Percentiles rank a stretch among this genome's conserved stretches.
Evolutionary conservation across 2,888 invertebrate species (phyloP).

Genomic region (Apeira syringaria): DNA sequence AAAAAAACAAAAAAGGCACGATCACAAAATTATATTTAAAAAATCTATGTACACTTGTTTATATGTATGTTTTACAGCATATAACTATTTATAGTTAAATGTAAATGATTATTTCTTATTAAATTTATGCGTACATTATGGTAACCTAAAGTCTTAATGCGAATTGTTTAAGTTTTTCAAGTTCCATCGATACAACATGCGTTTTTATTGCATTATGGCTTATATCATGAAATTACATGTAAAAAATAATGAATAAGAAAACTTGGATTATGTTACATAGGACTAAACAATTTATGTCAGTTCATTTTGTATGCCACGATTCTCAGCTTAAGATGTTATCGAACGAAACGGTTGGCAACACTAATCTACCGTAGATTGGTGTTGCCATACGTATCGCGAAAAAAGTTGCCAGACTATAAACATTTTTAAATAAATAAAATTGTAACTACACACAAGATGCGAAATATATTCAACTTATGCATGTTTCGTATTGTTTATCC

Average conservation of each 20-base stretch:
- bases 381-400: too few species aligned
- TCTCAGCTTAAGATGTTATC: too few species aligned
- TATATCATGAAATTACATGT: too few species aligned
- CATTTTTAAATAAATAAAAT: constrained; percentile 30
- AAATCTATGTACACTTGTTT: constrained; percentile 66
- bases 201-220: too few species aligned
- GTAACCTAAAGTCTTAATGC: constrained; percentile 35
- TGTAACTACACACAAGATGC: constrained; percentile 26
- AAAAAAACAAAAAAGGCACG: constrained; percentile 47
- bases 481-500: too few species aligned
- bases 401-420: constrained; percentile 12
- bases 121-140: constrained; percentile 31
- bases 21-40: constrained; percentile 80
- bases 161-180: not conserved
- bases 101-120: constrained; percentile 13
- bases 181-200: too few species aligned
- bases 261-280: too few species aligned
- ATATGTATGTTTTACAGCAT: constrained; percentile 27
- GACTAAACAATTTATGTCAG: too few species aligned
- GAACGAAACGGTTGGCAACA: too few species aligned
- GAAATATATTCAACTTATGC: constrained; percentile 11
- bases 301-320: too few species aligned
- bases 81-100: constrained; percentile 12
- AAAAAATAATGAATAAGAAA: too few species aligned
- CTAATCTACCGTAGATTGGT: too few species aligned